Percentiles rank a stretch among this genome's conserved stretches.
These are phyloP conservation scores for Gasteruption jaculator DNA, from an alignment of 2,888 invertebrate species.

Conservation along the genomic window DNA sequence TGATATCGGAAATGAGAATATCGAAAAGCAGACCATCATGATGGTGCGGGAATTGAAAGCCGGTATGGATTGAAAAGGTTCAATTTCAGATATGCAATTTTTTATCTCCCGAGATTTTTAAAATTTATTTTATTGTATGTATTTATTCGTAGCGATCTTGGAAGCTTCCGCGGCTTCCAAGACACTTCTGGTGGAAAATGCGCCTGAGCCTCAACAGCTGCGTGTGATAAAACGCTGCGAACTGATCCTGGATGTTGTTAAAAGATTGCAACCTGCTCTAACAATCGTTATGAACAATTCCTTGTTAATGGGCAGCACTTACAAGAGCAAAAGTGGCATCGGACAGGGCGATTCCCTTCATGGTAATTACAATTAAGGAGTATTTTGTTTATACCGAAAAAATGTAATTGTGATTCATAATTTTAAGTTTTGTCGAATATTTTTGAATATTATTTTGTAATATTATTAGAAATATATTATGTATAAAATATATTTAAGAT, in stretches of 20 bases:
- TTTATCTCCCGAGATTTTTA: not conserved
- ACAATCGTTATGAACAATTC: slow-evolving; percentile 39
- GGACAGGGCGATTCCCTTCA: slow-evolving; percentile 33
- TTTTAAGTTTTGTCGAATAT: not conserved
- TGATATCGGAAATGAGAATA: slow-evolving; percentile 42
- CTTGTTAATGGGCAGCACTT: slow-evolving; percentile 28
- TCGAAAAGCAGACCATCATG: slow-evolving; percentile 43
- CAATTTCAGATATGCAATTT: not conserved
- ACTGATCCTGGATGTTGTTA: slow-evolving; percentile 42
- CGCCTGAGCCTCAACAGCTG: slow-evolving; percentile 44
- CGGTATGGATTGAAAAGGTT: slow-evolving; percentile 28
- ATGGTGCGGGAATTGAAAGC: slow-evolving; percentile 46
- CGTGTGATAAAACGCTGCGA: slow-evolving; percentile 47
- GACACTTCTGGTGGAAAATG: slow-evolving; percentile 35
- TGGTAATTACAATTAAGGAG: slow-evolving; percentile 29
- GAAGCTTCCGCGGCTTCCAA: slow-evolving; percentile 44
- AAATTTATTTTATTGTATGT: slow-evolving; percentile 8
- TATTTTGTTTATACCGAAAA: slow-evolving; percentile 1
- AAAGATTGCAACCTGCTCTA: slow-evolving; percentile 41
- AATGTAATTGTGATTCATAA: slow-evolving; percentile 4
- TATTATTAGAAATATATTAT: no score
- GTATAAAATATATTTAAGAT: not conserved
- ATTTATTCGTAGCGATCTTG: slow-evolving; percentile 35
- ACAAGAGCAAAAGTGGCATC: slow-evolving; percentile 29
- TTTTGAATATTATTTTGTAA: not conserved